Base-by-base conservation (phyloP, 2,888 invertebrate genomes). In the Antheraea yamamai region DNA sequence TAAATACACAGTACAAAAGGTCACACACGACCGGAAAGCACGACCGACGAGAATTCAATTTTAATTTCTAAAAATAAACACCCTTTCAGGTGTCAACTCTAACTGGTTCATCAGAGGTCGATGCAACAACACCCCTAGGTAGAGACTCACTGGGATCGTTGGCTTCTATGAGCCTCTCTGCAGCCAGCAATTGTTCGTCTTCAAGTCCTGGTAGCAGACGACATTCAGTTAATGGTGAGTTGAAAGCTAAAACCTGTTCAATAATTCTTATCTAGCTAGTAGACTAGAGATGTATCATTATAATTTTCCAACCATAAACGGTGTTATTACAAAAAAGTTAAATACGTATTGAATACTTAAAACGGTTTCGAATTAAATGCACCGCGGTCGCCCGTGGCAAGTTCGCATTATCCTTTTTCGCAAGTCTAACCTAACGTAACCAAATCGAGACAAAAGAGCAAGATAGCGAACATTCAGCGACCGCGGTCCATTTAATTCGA, bases 21-120 rank as follows among this genome's bases (percentile, higher is more conserved):
- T 3, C 30, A 30, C 30, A 30, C 30, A 30, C 30, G 30, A 30
- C 30, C 2, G 30, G 3, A 3, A 30, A 30, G 3, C 30, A 30
- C 30, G 30, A 30, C 30, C 30, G 30, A 66, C 6, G 2, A 14
- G 26, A 66, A 66, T 30, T 66, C 6, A 26, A 30, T 26, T 30
- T 30, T 66, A 66, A 66, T 61, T 23, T 23, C 4, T 7, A 23
- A 10, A 12, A 3, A 4, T 66, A 66, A 2, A 26, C 30, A 30
- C 30, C 30, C 16, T 86, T 87, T 2, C 84, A 95, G 95, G 95
- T 98, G n/a, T 98, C 98, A 51, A 98, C 98, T 0, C 93, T 98
- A 68, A 98, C 98, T 4, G 98, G 97, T 4, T 98, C 98, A 0
- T 97, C 98, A 0, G 98, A 98, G 83, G 95, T 96, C 78, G 95